A percentile compares a stretch with the other conserved stretches of the same genome.
phyloP scores from a whole-genome alignment of 1,140 invertebrate species.

The Phymorhynchus buccinoides region DNA sequence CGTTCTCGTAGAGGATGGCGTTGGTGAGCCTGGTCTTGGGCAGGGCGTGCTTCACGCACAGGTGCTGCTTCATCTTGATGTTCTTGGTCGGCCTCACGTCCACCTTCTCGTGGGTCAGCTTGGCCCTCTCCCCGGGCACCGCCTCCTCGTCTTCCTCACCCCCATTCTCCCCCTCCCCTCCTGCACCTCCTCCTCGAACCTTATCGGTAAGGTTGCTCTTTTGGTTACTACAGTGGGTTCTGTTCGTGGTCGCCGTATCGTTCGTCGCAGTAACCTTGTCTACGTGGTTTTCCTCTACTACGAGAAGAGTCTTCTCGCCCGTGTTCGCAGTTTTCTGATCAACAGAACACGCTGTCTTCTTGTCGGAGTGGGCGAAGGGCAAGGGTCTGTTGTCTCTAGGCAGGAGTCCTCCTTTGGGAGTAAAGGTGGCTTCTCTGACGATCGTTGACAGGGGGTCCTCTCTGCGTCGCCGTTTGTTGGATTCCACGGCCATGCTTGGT shows the following conservation, averaged over 20 bases:
- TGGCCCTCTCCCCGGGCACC: constrained; percentile 5
- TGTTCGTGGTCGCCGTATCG: not conserved
- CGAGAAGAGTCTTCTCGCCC: too few relatives aligned
- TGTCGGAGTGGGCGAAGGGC: not conserved
- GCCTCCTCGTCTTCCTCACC: not conserved
- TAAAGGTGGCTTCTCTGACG: not conserved
- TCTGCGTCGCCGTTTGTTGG: not conserved
- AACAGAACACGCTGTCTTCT: too few relatives aligned
- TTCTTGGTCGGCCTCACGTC: constrained; percentile 46
- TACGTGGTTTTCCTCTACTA: too few relatives aligned
- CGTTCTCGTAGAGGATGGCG: constrained; percentile 59
- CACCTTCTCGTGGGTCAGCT: constrained; percentile 40
- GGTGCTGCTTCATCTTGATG: constrained; percentile 60
- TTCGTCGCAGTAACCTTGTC: not conserved
- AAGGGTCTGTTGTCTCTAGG: not conserved
- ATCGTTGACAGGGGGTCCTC: not conserved
- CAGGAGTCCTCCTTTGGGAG: not conserved
- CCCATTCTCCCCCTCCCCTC: not conserved
- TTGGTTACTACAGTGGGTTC: not conserved
- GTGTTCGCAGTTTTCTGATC: too few relatives aligned
- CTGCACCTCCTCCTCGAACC: not conserved
- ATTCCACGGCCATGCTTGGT: not conserved
- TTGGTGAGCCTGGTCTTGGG: constrained; percentile 59
- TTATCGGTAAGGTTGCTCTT: not conserved
- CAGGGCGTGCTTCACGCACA: constrained; percentile 57